A percentile compares a stretch with the other conserved stretches of the same genome.
phyloP scores from a whole-genome alignment of 2,888 invertebrate species.

The Zygogramma bicolorata region DNA sequence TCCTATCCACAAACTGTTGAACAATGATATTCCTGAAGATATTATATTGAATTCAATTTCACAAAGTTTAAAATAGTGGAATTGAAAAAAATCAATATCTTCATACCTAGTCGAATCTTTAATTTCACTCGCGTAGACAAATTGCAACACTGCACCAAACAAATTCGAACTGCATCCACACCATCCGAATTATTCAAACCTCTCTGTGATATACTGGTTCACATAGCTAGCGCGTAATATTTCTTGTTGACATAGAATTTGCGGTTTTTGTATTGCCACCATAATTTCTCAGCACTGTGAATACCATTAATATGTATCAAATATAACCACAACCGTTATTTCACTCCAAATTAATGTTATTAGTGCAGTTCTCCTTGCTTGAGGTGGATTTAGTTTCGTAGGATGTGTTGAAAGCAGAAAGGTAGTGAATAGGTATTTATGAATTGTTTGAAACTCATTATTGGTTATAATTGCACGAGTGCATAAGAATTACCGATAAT shows the following conservation, averaged over 20 bases:
- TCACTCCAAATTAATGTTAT: conserved; percentile 21
- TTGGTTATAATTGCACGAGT: no score
- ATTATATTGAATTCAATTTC: no score
- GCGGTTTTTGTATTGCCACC: conserved; percentile 35
- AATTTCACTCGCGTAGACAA: background rate
- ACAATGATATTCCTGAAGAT: no score
- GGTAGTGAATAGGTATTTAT: no score
- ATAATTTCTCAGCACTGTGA: conserved; percentile 35
- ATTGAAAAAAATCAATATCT: no score
- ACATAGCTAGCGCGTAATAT: conserved; percentile 1
- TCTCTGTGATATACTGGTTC: background rate
- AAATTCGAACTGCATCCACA: background rate
- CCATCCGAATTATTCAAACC: background rate
- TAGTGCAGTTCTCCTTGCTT: background rate
- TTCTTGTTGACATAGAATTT: conserved; percentile 35
- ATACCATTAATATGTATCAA: conserved; percentile 38
- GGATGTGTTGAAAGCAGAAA: background rate
- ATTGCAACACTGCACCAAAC: background rate
- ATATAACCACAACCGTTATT: conserved; percentile 34
- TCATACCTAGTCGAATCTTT: no score
- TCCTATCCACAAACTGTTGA: no score
- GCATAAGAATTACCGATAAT: no score
- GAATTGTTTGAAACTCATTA: no score
- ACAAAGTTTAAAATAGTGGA: no score
- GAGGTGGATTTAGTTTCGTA: background rate